These are phyloP conservation scores for Drosophila acutilabella DNA, from an alignment of 2,888 invertebrate species.

Conservation along the genomic window DNA sequence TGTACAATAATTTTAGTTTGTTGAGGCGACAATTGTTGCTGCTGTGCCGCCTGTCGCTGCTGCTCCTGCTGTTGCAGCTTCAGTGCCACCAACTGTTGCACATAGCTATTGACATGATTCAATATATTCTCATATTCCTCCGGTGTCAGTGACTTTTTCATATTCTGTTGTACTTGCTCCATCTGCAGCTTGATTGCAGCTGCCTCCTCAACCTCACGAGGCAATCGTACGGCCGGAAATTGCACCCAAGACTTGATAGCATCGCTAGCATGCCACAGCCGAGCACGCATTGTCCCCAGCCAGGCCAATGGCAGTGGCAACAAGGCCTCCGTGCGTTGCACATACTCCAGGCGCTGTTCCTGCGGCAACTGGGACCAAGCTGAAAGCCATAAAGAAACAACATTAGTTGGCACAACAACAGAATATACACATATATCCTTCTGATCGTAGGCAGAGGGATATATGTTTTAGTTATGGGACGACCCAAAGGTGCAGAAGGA, in stretches of 20 bases:
- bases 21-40: slow-evolving; percentile 62
- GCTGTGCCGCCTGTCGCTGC: slow-evolving; percentile 47
- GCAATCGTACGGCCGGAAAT: slow-evolving; percentile 30
- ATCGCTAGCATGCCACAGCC: slow-evolving; percentile 56
- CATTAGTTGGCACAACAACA: slow-evolving; percentile 54
- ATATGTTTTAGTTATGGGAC: slow-evolving; percentile 13
- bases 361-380: slow-evolving; percentile 81
- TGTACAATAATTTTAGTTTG: slow-evolving; percentile 78
- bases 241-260: slow-evolving; percentile 58
- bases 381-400: slow-evolving; percentile 48
- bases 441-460: slow-evolving; percentile 37
- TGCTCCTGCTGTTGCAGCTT: slow-evolving; percentile 71
- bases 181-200: slow-evolving; percentile 56
- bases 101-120: slow-evolving; percentile 83
- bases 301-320: slow-evolving; percentile 78
- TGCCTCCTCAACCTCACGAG: slow-evolving; percentile 23
- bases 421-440: slow-evolving; percentile 69
- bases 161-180: slow-evolving; percentile 62
- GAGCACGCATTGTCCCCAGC: slow-evolving; percentile 67
- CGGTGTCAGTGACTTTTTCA: slow-evolving; percentile 78
- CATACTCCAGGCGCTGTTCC: slow-evolving; percentile 84
- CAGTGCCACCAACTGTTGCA: slow-evolving; percentile 82
- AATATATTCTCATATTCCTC: slow-evolving; percentile 84
- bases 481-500: slow-evolving; percentile 87
- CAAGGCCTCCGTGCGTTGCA: slow-evolving; percentile 69